These are phyloP conservation scores for Drosophila multiciliata DNA, from an alignment of 2,888 invertebrate genomes.

Conservation along the genomic window DNA sequence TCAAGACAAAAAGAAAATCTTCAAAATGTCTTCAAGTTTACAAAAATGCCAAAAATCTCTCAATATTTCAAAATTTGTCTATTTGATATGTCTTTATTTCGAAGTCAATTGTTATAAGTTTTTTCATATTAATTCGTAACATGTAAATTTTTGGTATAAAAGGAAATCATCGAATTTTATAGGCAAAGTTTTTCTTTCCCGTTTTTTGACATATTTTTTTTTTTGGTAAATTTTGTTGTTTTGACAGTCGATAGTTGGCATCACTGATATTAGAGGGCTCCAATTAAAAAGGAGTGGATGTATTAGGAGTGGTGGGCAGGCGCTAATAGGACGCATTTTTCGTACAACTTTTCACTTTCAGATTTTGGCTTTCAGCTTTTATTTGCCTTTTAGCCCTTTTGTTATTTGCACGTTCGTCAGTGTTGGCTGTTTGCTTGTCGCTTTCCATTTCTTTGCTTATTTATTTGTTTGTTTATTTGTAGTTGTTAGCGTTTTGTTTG, in stretches of 20 bases:
- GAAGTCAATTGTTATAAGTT: neutral
- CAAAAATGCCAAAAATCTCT: neutral
- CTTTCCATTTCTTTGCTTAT: slow-evolving; percentile 44
- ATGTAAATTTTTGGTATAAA: neutral
- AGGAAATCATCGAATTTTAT: neutral
- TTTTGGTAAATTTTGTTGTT: neutral
- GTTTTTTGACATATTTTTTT: neutral
- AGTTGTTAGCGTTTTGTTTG: slow-evolving; percentile 70
- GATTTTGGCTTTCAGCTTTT: slow-evolving; percentile 58
- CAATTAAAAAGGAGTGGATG: slow-evolving; percentile 16
- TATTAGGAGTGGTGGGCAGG: slow-evolving; percentile 14
- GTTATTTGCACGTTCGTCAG: slow-evolving; percentile 32
- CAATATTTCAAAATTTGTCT: neutral
- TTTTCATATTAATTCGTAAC: neutral
- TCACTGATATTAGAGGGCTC: slow-evolving; percentile 17
- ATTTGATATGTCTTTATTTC: neutral
- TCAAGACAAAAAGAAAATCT: neutral
- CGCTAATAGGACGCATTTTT: slow-evolving; percentile 76
- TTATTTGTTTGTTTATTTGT: slow-evolving; percentile 60
- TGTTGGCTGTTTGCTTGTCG: slow-evolving; percentile 19
- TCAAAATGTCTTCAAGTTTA: neutral
- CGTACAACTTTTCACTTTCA: slow-evolving; percentile 79
- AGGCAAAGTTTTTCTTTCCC: neutral
- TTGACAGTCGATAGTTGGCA: neutral
- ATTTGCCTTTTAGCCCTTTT: slow-evolving; percentile 69